phyloP scores from a whole-genome alignment of 1,140 invertebrate genomes.

The Drosophila willistoni region DNA sequence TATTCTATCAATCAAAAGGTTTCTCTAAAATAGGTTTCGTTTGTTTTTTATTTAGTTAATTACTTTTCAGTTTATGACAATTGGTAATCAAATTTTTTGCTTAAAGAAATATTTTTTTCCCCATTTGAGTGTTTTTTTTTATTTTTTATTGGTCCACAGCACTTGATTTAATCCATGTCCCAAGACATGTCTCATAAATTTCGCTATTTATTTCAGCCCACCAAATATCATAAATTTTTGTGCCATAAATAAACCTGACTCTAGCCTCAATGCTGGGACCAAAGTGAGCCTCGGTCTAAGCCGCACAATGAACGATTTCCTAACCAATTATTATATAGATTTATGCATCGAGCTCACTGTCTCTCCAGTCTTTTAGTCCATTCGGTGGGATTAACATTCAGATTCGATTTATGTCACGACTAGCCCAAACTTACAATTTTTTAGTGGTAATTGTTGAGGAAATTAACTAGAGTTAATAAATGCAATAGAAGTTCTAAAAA shows the following conservation, averaged over 20 bases:
- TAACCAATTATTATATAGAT: conserved; percentile 71
- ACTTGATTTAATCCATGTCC: conserved; percentile 63
- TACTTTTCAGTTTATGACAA: no score
- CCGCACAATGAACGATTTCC: conserved; percentile 68
- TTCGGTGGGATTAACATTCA: background rate
- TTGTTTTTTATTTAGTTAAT: no score
- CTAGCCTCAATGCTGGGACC: background rate
- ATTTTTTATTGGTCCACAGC: background rate
- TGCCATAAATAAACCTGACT: conserved; percentile 59
- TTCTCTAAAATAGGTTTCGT: no score
- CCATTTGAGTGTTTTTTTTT: background rate
- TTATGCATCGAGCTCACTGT: conserved; percentile 29
- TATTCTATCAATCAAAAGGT: no score
- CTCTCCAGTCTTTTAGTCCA: background rate
- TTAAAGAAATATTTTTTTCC: no score
- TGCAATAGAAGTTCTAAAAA: conserved; percentile 29
- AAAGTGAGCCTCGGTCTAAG: conserved; percentile 37
- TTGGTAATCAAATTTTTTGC: no score
- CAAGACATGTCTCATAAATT: conserved; percentile 61
- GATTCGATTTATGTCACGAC: conserved; percentile 45
- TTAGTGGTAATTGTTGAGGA: conserved; percentile 27
- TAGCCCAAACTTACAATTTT: conserved; percentile 7
- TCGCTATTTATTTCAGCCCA: conserved; percentile 45
- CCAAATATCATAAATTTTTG: conserved; percentile 68
- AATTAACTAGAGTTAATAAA: conserved; percentile 57